Evolutionary conservation across 2,113 vertebrate genomes (phyloP), one percentile per base, ranked within the genome.

Genomic region (Mormoops blainvillei): DNA sequence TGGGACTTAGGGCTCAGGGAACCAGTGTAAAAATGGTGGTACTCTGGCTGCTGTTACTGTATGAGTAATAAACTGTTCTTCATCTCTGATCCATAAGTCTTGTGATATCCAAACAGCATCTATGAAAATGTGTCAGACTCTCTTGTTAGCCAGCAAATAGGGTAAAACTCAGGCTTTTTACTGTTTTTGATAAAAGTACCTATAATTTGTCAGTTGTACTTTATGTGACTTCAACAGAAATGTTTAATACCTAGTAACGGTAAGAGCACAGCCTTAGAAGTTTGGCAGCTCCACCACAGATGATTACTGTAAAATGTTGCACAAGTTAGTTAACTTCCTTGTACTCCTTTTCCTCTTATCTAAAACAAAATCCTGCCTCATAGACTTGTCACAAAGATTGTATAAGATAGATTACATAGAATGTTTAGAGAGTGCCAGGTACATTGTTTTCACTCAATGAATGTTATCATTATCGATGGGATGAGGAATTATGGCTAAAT

Each of bases 401-500:
- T 4, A 83, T 52, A 56, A 97, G 26, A 84, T 70, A 81, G 61
- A 87, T 86, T 90, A 70, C 54, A 45, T 63, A 92, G 91, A 89
- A 65, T 33, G 20, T 36, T 77, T 52, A 70, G 33, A 84, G 54
- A 85, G 31, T 90, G 14, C 52, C 41, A 90, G 43, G 24, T 36
- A 41, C 33, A 61, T 82, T 45, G 4, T 50, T 92, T 93, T 89
- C 5, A 70, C 43, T 92, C 80, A 92, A 24, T 87, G 80, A 78
- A 84, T 90, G 20, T 70, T 87, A 94, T 87, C 45, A 82, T 76
- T 56, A 86, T 43, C 83, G 94, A 92, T 95, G 70, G 83, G 63
- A 83, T 78, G 84, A 94, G 28, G 38, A 95, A 89, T 84, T 92
- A 92, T 38, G 71, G 10, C 58, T 70, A 92, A 89, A 94, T 84